Percentiles rank a stretch among this genome's conserved stretches.
These are phyloP conservation scores for Lasioglossum marginatum DNA, from an alignment of 2,888 invertebrate species.

Conservation along the genomic window DNA sequence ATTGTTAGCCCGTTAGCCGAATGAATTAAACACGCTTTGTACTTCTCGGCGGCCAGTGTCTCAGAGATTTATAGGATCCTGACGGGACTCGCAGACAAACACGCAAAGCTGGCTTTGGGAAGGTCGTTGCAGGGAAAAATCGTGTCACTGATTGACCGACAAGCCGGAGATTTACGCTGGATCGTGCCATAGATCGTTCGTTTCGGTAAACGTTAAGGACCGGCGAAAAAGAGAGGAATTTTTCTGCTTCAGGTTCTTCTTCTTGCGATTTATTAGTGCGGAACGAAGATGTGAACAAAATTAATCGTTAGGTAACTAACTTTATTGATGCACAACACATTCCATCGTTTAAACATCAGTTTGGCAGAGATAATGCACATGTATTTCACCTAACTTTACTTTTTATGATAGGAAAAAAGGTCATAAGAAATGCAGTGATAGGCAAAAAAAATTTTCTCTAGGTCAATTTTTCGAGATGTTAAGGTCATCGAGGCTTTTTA, in stretches of 20 bases:
- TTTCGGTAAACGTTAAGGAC: conserved; percentile 13
- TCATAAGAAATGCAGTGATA: too few relatives aligned
- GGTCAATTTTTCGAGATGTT: too few relatives aligned
- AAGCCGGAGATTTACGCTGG: conserved; percentile 28
- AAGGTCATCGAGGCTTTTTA: too few relatives aligned
- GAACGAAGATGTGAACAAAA: background rate
- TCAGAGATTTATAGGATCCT: conserved; percentile 33
- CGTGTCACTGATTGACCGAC: conserved; percentile 29
- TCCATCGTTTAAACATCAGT: background rate
- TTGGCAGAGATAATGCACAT: background rate
- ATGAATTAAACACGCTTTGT: conserved; percentile 46
- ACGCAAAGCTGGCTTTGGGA: background rate
- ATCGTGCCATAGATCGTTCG: background rate
- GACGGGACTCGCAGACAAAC: conserved; percentile 37
- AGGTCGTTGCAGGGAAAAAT: conserved; percentile 18
- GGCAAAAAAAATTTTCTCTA: too few relatives aligned
- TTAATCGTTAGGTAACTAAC: background rate
- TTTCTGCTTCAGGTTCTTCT: background rate
- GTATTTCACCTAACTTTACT: too few relatives aligned
- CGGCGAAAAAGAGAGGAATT: background rate
- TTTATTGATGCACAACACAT: background rate
- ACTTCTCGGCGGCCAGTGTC: conserved; percentile 14
- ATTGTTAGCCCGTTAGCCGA: conserved; percentile 35
- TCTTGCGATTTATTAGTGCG: background rate
- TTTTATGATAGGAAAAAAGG: too few relatives aligned